Percentiles rank a stretch among this genome's conserved stretches.
phyloP scores from a whole-genome alignment of 2,113 vertebrate species.

The Indicator maculatus region DNA sequence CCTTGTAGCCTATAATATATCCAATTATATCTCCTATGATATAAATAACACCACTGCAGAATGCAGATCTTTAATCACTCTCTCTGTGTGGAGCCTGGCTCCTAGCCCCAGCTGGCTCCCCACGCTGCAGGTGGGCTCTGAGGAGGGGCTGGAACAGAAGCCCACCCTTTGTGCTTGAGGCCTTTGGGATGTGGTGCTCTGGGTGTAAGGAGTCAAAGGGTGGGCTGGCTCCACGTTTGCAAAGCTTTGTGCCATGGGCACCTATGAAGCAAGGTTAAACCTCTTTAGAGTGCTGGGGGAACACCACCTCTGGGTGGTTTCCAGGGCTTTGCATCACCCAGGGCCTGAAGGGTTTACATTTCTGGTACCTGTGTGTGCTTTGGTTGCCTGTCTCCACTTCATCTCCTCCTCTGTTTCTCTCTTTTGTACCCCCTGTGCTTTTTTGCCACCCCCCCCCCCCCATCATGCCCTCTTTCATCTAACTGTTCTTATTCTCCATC shows the following conservation, averaged over 20 bases:
- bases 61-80: not conserved
- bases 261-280: not conserved
- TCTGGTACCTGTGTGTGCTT: not conserved
- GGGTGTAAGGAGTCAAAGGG: not conserved
- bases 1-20: not conserved
- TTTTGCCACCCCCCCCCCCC: not conserved
- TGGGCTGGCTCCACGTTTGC: not conserved
- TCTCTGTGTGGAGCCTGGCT: not conserved
- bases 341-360: conserved; percentile 37
- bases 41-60: not conserved
- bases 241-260: not conserved
- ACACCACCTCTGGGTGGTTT: not conserved
- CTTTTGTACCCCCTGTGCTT: not conserved
- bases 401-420: not conserved
- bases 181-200: not conserved
- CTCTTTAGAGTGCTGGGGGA: not conserved
- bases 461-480: not conserved
- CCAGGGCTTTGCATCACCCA: not conserved
- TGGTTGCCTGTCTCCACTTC: not conserved
- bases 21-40: not conserved
- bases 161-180: not conserved
- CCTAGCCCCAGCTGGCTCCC: not conserved
- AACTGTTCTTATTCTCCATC: not conserved
- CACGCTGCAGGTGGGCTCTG: not conserved
- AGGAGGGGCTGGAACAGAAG: not conserved